Conservation (phyloP, 1,140 invertebrate genomes). For the Caenorhabditis inopinata region DNA sequence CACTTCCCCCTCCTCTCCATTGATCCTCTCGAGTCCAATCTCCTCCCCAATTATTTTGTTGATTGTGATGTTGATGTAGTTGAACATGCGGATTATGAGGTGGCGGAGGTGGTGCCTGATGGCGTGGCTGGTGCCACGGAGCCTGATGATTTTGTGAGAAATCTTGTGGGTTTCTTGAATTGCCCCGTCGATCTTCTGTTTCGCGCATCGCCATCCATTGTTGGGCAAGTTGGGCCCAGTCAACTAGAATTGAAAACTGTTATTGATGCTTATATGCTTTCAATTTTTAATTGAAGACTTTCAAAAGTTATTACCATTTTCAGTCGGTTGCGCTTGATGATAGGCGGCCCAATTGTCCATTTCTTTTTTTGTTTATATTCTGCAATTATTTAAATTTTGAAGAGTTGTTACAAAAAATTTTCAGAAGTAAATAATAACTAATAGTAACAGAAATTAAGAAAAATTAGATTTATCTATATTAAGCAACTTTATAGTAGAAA, state of each 20-base stretch:
- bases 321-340: background rate
- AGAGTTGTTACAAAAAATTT: too few species aligned
- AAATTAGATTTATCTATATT: too few species aligned
- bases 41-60: too few species aligned
- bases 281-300: background rate
- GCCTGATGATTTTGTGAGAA: background rate
- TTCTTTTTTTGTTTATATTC: background rate
- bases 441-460: too few species aligned
- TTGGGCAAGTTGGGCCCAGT: conserved; percentile 33
- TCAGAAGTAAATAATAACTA: too few species aligned
- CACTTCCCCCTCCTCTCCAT: too few species aligned
- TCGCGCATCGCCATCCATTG: conserved; percentile 36
- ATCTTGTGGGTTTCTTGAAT: background rate
- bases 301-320: background rate
- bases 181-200: background rate
- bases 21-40: too few species aligned
- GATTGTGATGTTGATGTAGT: too few species aligned
- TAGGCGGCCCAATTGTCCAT: conserved; percentile 6
- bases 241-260: conserved; percentile 33
- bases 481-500: too few species aligned
- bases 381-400: too few species aligned
- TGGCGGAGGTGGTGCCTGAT: background rate
- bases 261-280: background rate
- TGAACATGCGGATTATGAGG: background rate
- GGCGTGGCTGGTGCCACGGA: background rate